Evolutionary conservation across 2,113 vertebrate genomes (phyloP), one percentile per base, ranked within the genome.

Genomic region (Onychostoma macrolepis): DNA sequence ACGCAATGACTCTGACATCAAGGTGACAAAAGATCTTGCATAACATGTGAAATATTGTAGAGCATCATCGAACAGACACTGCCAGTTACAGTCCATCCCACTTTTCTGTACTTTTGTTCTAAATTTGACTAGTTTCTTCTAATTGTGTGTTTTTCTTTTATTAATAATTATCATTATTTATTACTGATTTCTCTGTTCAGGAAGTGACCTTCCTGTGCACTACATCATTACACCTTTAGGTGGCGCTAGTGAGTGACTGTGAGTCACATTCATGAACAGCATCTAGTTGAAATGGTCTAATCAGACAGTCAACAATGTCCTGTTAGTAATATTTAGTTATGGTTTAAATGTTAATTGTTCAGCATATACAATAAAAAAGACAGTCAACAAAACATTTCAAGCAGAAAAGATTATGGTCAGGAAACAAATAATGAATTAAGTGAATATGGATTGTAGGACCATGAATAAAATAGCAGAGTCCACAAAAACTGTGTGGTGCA

Each of bases 1-100:
- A 89, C 97, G 96, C 93, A 97, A 98, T 41, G 96, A 95, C 80
- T 93, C 97, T 75, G 95, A 97, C 86, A 85, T 96, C 80, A 79
- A 97, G 95, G 97, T 99, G 93, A 87, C 81, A 13, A 28, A 67
- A 80, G 11, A 17, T 75, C 19, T 48, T 38, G 17, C 21, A 24
- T 24, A 33, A 63, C 11, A 2, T 58, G n/a, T 41, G 13, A n/a
- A 72, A 86, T 86, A 79, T 43, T 38, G 4, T 45, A 4, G 36
- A 79, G 2, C 21, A 45, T 17, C 15, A 50, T 50, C 13, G 15
- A 38, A 38, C 6, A 65, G 9, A 45, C 45, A 53, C 24, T 26
- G 21, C 4, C 5, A 45, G 6, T 76, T 45, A 45, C 43, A 53
- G 26, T 77, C 38, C 12, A 77, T 17, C 12, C 15, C 50, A 6